Percentiles rank a stretch among this genome's conserved stretches.
Evolutionary conservation across 2,888 invertebrate species (phyloP).

Genomic region (Tetrapedia diversipes): DNA sequence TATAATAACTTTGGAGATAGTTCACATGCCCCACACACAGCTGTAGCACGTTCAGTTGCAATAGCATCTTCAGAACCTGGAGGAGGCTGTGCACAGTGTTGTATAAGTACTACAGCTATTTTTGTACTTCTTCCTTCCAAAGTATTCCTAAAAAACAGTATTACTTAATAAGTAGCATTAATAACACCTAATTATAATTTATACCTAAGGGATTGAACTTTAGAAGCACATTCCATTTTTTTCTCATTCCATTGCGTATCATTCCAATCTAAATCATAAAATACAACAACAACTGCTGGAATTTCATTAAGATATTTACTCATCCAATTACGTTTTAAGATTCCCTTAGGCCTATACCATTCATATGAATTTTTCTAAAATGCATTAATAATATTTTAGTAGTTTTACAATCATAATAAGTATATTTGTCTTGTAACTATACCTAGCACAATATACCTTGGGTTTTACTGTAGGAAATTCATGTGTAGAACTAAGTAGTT

Average conservation of each 20-base stretch:
- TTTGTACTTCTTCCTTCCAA: constrained; percentile 89
- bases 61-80: constrained; percentile 92
- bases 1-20: constrained; percentile 96
- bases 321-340: constrained; percentile 97
- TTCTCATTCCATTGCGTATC: constrained; percentile 97
- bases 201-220: constrained; percentile 91
- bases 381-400: background rate
- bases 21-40: constrained; percentile 95
- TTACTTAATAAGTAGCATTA: background rate
- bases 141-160: constrained; percentile 84
- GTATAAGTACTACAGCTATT: constrained; percentile 95
- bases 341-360: constrained; percentile 97
- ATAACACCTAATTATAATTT: constrained; percentile 9
- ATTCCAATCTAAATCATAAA: constrained; percentile 99
- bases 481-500: constrained; percentile 91
- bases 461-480: constrained; percentile 95
- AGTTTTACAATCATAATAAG: background rate
- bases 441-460: constrained; percentile 80
- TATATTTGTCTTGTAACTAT: constrained; percentile 6
- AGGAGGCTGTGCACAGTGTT: constrained; percentile 90
- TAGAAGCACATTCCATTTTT: constrained; percentile 95
- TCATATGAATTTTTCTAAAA: constrained; percentile 93
- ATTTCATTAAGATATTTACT: constrained; percentile 94
- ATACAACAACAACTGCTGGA: constrained; percentile 96
- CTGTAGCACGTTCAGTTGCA: constrained; percentile 95